Evolutionary conservation across 2,888 invertebrate species (phyloP).

Genomic region (Tinea pellionella): DNA sequence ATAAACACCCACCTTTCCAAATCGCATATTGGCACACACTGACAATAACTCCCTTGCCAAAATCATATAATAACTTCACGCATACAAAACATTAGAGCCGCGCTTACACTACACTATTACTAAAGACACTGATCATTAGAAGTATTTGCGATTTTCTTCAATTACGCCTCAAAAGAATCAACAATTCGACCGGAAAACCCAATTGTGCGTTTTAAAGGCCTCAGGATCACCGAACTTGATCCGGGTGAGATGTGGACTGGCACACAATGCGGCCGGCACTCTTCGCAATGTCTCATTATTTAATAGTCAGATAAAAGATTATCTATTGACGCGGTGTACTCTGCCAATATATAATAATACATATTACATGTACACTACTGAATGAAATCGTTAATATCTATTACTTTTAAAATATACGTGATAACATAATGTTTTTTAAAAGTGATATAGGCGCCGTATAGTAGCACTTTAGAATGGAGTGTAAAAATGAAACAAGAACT

Average conservation of each 20-base stretch:
- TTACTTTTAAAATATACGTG: too few relatives aligned
- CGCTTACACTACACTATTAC: neutral
- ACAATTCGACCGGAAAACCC: neutral
- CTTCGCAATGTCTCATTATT: constrained; percentile 40
- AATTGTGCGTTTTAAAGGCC: neutral
- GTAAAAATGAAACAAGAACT: too few relatives aligned
- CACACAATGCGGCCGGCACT: neutral
- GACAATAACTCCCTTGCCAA: constrained; percentile 32
- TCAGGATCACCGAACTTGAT: neutral
- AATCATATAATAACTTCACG: constrained; percentile 10
- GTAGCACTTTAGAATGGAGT: too few relatives aligned
- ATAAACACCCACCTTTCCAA: constrained; percentile 24
- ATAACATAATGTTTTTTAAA: too few relatives aligned
- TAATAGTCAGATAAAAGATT: constrained; percentile 64
- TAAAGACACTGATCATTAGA: neutral
- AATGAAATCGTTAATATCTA: constrained; percentile 13
- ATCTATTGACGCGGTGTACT: constrained; percentile 56
- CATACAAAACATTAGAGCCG: neutral
- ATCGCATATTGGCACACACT: constrained; percentile 47
- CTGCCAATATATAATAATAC: constrained; percentile 36
- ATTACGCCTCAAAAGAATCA: too few relatives aligned
- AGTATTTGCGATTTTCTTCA: too few relatives aligned
- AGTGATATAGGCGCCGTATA: too few relatives aligned
- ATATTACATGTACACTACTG: neutral
- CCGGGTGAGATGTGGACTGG: neutral